phyloP scores from a whole-genome alignment of 1,140 invertebrate species.

The Euschistus heros region DNA sequence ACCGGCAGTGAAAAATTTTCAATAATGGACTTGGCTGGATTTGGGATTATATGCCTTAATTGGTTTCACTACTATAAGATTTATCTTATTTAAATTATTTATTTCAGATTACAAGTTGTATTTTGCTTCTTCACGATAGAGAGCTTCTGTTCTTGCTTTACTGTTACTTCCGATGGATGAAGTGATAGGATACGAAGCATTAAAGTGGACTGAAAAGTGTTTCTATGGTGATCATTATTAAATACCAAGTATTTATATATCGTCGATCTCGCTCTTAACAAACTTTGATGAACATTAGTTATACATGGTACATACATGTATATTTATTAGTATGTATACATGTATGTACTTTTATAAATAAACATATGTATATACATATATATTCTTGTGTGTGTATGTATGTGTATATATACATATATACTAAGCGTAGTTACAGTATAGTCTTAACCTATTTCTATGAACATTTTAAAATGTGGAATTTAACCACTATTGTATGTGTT shows the following conservation, averaged over 20 bases:
- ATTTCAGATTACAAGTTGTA: background rate
- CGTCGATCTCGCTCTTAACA: constrained; percentile 12
- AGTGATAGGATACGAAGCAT: too few species aligned
- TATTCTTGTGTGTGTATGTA: background rate
- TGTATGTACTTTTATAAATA: too few species aligned
- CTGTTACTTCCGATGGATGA: too few species aligned
- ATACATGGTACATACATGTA: background rate
- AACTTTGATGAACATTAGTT: constrained; percentile 11
- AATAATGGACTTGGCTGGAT: too few species aligned
- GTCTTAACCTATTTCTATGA: background rate
- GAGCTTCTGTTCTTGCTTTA: too few species aligned
- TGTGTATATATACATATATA: background rate
- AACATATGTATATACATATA: background rate
- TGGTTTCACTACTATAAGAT: background rate
- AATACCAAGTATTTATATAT: constrained; percentile 17
- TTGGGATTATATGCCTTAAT: too few species aligned
- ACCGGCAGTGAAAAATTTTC: too few species aligned
- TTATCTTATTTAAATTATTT: background rate
- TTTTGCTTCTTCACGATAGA: too few species aligned
- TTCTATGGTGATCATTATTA: constrained; percentile 2
- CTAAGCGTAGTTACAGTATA: background rate
- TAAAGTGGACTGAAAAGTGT: background rate
- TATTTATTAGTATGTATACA: background rate
- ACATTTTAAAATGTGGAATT: background rate
- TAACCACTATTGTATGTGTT: background rate